Evolutionary conservation across 64 coral and sea anemone species (phyloP).

Genomic region (Dendronephthya gigantea): DNA sequence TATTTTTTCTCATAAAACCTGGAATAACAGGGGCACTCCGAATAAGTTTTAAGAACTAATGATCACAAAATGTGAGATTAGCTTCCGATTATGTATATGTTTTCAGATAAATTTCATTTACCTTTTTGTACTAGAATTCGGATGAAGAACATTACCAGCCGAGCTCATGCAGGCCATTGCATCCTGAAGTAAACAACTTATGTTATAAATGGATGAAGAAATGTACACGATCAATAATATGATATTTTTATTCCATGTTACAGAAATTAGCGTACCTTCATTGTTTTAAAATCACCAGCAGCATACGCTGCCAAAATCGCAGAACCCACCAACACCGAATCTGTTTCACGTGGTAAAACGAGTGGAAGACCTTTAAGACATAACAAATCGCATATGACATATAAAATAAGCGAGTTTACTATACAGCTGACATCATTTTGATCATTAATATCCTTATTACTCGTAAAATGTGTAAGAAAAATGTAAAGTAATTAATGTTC

Average conservation of each 20-base stretch:
- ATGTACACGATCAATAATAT: too few relatives aligned
- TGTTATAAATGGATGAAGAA: not conserved
- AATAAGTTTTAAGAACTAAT: too few relatives aligned
- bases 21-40: not conserved
- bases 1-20: slow-evolving; percentile 9
- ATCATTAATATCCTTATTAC: too few relatives aligned
- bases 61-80: not conserved
- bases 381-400: not conserved
- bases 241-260: too few relatives aligned
- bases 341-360: slow-evolving; percentile 61
- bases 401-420: not conserved
- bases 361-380: slow-evolving; percentile 51
- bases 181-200: slow-evolving; percentile 38
- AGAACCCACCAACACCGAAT: slow-evolving; percentile 64
- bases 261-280: slow-evolving; percentile 44
- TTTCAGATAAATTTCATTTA: not conserved
- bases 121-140: slow-evolving; percentile 46
- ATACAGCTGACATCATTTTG: too few relatives aligned
- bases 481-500: too few relatives aligned
- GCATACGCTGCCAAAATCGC: slow-evolving; percentile 76
- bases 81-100: too few relatives aligned
- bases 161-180: slow-evolving; percentile 81
- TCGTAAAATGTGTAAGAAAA: too few relatives aligned
- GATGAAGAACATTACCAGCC: slow-evolving; percentile 37
- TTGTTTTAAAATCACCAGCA: slow-evolving; percentile 44